phyloP scores from a whole-genome alignment of 2,797 vertebrate species.

The Myripristis jacobus region DNA sequence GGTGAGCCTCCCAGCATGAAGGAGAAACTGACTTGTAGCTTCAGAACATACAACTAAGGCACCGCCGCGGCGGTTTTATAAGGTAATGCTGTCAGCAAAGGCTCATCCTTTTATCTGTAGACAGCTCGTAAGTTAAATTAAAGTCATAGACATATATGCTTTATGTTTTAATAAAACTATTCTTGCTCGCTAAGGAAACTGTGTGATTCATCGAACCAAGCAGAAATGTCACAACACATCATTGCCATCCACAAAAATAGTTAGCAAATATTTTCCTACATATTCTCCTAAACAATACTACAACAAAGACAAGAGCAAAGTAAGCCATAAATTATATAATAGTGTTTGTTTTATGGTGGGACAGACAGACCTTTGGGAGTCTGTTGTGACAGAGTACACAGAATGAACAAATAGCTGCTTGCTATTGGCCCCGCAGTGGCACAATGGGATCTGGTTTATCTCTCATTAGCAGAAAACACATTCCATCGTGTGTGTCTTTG shows the following conservation, averaged over 20 bases:
- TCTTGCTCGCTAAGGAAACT: not conserved
- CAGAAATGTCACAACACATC: conserved; percentile 9
- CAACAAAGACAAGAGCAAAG: conserved; percentile 33
- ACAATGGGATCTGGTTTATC: conserved; percentile 53
- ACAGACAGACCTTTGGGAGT: conserved; percentile 54
- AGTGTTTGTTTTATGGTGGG: conserved; percentile 41
- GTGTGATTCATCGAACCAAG: not conserved
- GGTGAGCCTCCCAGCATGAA: conserved; percentile 56
- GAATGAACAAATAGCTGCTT: conserved; percentile 65
- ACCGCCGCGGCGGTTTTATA: conserved; percentile 38
- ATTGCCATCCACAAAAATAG: conserved; percentile 12
- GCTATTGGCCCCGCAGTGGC: conserved; percentile 42
- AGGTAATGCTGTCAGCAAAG: too few relatives aligned
- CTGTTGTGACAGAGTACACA: conserved; percentile 58
- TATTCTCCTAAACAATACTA: not conserved
- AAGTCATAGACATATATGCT: conserved; percentile 25
- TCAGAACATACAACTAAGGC: conserved; percentile 41
- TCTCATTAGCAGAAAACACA: conserved; percentile 59
- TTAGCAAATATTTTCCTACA: conserved; percentile 5
- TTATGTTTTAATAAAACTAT: not conserved
- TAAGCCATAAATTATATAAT: conserved; percentile 43
- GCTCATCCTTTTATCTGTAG: conserved; percentile 18
- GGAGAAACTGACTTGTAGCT: conserved; percentile 60
- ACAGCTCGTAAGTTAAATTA: conserved; percentile 34
- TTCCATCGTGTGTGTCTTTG: conserved; percentile 28